These are phyloP conservation scores for Platycnemis pennipes DNA, from an alignment of 2,888 invertebrate genomes.

Conservation along the genomic window DNA sequence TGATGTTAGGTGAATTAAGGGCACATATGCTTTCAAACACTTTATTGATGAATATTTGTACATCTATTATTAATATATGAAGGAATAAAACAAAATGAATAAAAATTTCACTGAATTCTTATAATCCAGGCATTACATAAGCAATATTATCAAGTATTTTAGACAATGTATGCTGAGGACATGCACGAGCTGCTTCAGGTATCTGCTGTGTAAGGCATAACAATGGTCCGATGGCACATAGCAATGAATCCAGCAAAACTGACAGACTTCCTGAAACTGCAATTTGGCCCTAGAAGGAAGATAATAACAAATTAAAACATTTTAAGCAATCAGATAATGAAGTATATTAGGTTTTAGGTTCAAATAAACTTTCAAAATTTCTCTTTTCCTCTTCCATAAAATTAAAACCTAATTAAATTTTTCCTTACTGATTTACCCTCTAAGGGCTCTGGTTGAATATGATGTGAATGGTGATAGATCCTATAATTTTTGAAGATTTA, in stretches of 20 bases:
- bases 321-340: neutral
- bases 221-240: conserved; percentile 95
- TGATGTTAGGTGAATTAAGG: neutral
- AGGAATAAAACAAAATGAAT: neutral
- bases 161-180: conserved; percentile 81
- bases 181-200: conserved; percentile 87
- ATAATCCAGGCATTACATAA: conserved; percentile 84
- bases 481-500: no score
- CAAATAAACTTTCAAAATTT: no score
- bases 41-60: neutral
- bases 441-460: no score
- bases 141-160: conserved; percentile 95
- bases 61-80: neutral
- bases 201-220: conserved; percentile 92
- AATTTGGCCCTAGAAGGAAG: conserved; percentile 88
- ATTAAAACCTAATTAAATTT: no score
- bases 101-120: neutral
- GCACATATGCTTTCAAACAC: neutral
- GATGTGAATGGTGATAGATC: no score
- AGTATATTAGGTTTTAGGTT: no score
- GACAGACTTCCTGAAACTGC: conserved; percentile 97
- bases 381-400: no score
- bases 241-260: conserved; percentile 93
- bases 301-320: neutral
- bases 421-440: no score